Evolutionary conservation across 2,113 vertebrate genomes (phyloP).

Genomic region (Apteryx owenii): DNA sequence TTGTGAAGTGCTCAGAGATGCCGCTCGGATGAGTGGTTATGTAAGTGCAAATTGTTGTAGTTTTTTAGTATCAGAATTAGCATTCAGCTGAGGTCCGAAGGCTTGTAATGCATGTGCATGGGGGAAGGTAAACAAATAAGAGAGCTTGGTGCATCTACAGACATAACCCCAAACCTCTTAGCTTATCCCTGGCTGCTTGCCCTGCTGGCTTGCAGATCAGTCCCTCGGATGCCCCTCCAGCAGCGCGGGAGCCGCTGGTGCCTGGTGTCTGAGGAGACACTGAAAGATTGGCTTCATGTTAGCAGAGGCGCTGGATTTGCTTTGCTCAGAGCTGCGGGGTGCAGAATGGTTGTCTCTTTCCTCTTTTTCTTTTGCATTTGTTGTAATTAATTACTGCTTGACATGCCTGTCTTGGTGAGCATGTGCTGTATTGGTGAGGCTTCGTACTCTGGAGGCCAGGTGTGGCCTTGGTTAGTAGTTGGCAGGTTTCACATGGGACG

Average conservation of each 20-base stretch:
- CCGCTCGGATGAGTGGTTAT: constrained; percentile 65
- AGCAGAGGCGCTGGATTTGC: not conserved
- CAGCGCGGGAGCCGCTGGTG: not conserved
- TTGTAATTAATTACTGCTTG: not conserved
- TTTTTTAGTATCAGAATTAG: constrained; percentile 51
- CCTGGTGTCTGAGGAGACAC: not conserved
- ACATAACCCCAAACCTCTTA: not conserved
- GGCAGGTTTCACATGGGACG: not conserved
- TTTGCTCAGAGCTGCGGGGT: not conserved
- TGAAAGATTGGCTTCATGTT: not conserved
- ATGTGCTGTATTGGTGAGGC: not conserved
- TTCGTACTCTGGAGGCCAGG: not conserved
- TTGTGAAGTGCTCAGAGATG: constrained; percentile 67
- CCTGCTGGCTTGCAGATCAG: not conserved
- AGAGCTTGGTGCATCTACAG: not conserved
- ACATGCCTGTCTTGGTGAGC: rapidly evolving
- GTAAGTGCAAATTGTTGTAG: constrained; percentile 49
- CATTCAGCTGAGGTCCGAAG: constrained; percentile 27
- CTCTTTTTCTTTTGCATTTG: rapidly evolving
- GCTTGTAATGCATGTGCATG: not conserved
- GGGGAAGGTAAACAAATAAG: not conserved
- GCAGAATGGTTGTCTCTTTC: not conserved
- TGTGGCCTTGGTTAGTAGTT: not conserved
- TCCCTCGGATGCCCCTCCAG: not conserved
- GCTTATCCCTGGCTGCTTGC: not conserved